phyloP scores from a whole-genome alignment of 2,113 vertebrate species.

The Falcunculus frontatus region DNA sequence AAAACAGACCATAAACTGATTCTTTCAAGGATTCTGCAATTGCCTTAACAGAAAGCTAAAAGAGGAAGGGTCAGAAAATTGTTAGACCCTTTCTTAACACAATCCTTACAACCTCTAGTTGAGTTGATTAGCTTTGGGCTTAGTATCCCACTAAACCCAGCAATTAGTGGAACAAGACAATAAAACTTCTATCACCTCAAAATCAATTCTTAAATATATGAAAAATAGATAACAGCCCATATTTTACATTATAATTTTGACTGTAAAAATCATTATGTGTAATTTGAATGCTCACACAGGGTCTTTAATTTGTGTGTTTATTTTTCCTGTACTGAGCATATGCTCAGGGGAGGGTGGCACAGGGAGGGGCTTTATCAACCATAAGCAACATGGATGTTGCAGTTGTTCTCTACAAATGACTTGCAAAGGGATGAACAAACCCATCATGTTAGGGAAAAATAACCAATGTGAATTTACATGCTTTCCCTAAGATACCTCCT shows the following conservation, averaged over 20 bases:
- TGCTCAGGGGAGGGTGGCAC: accelerated
- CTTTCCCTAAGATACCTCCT: not conserved
- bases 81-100: not conserved
- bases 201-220: not conserved
- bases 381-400: not conserved
- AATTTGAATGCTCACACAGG: not conserved
- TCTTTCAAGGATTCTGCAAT: not conserved
- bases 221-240: not conserved
- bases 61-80: not conserved
- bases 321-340: not conserved
- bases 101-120: not conserved
- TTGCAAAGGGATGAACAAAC: not conserved
- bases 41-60: not conserved
- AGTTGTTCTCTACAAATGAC: not conserved
- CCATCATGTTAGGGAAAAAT: not conserved
- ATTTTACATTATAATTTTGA: not conserved
- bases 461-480: not conserved
- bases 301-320: not conserved
- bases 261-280: not conserved
- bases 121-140: not conserved
- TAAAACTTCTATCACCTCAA: not conserved
- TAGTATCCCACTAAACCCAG: not conserved
- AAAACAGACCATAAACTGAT: not conserved
- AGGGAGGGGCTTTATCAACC: not conserved
- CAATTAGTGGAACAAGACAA: not conserved